Evolutionary conservation across 2,888 invertebrate species (phyloP), one percentile per base, ranked within the genome.

Genomic region (Steinernema carpocapsae): DNA sequence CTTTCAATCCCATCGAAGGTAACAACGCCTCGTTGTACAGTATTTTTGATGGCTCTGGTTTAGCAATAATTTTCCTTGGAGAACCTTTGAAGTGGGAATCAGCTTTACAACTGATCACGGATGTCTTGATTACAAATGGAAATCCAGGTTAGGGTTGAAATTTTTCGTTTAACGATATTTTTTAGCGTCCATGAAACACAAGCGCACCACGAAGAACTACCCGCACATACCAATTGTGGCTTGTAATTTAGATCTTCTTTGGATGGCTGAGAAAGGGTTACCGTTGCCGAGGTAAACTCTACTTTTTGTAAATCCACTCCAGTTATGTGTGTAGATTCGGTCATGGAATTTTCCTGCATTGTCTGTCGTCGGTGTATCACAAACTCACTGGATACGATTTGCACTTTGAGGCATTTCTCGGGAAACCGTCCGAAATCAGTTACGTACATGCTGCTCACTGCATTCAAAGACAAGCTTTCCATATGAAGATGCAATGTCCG

Each of bases 61-160:
- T 71, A 89, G 92, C 91, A 70, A 88, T 92, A 29, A 89, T 92
- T 76, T 87, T 92, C 72, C 90, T 92, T 81, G 92, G 91, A n/a
- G 92, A 92, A 80, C 92, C 92, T 0, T 89, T 91, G 43, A 89
- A 89, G 83, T 92, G 92, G 92, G 92, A 92, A 88, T 91, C 91
- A 0, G 89, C 91, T n/a, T 88, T 90, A 42, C 92, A 92, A 86
- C 86, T 92, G 24, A 88, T 92, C 77, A 88, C 91, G 26, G 92
- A 92, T 86, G 89, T 91, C 46, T 85, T 92, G 32, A 86, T 92
- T 86, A 91, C 91, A 0, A 89, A 91, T 83, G 92, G 92, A 2
- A 87, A 89, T 81, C 91, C 91, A 0, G 87, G 87, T 48, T 82
- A 85, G 29, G 81, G 88, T 17, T 88, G 17, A 22, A 2, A 3